phyloP scores from a whole-genome alignment of 2,888 invertebrate species.

The Noctua pronuba region DNA sequence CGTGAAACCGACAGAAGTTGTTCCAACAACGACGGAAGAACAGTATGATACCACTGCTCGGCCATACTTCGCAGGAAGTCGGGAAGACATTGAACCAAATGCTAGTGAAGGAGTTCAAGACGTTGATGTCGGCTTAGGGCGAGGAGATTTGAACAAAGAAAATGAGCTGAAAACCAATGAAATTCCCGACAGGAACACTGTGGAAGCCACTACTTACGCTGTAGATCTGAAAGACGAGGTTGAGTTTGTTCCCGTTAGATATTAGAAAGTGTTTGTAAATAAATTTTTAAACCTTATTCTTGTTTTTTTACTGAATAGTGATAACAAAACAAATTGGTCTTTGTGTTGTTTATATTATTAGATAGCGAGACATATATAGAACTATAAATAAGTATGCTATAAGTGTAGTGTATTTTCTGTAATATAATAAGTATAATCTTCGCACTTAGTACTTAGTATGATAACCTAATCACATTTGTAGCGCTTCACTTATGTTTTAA shows the following conservation, averaged over 20 bases:
- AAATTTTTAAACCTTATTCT: constrained; percentile 17
- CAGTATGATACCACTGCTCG: constrained; percentile 26
- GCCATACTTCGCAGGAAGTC: constrained; percentile 62
- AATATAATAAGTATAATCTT: constrained; percentile 9
- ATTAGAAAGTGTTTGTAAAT: constrained; percentile 56
- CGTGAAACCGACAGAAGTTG: constrained; percentile 39
- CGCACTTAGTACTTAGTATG: not conserved
- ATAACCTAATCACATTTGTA: constrained; percentile 6
- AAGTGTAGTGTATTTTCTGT: not conserved
- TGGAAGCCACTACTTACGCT: constrained; percentile 84
- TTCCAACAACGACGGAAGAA: constrained; percentile 57
- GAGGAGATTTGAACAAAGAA: constrained; percentile 65
- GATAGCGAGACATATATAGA: constrained; percentile 29
- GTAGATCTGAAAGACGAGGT: constrained; percentile 82
- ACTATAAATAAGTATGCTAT: no score
- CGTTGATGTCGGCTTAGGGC: constrained; percentile 74
- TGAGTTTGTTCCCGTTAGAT: constrained; percentile 82
- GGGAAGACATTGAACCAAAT: constrained; percentile 76
- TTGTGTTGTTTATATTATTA: constrained; percentile 41
- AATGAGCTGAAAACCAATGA: constrained; percentile 75
- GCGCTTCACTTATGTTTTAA: not conserved
- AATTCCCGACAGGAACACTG: constrained; percentile 62
- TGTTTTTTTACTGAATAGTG: constrained; percentile 35
- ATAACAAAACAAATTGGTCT: constrained; percentile 32
- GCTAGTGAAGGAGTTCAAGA: constrained; percentile 62